Conservation (phyloP, 2,888 invertebrate genomes). For the Celastrina argiolus region DNA sequence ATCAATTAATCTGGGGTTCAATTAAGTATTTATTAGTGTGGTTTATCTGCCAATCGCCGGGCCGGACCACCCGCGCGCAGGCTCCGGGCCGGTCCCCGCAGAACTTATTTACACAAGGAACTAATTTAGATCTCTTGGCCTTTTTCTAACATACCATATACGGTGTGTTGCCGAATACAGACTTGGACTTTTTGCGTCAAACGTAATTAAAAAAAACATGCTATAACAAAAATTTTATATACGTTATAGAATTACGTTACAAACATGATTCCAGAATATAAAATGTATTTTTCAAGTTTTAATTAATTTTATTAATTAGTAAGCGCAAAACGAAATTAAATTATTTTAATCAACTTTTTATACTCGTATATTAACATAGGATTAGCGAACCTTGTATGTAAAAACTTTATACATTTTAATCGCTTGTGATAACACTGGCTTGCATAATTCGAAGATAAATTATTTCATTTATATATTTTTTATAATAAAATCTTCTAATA, state of each 20-base stretch:
- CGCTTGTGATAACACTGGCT: too few species aligned
- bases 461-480: too few species aligned
- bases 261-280: neutral
- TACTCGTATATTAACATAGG: neutral
- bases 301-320: neutral
- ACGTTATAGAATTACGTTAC: neutral
- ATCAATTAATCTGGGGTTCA: slow-evolving; percentile 6
- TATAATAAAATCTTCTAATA: too few species aligned
- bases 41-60: slow-evolving; percentile 4
- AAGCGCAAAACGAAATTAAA: neutral
- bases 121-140: neutral
- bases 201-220: too few species aligned
- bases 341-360: neutral
- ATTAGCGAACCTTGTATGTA: neutral
- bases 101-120: neutral
- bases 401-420: neutral
- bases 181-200: neutral
- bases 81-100: neutral
- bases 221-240: too few species aligned
- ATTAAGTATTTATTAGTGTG: slow-evolving; percentile 6
- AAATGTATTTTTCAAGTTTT: neutral
- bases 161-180: too few species aligned
- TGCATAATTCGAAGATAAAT: too few species aligned
- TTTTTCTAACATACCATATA: neutral
- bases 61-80: slow-evolving; percentile 7